phyloP scores from a whole-genome alignment of 2,113 vertebrate species.

The Colinus virginianus region DNA sequence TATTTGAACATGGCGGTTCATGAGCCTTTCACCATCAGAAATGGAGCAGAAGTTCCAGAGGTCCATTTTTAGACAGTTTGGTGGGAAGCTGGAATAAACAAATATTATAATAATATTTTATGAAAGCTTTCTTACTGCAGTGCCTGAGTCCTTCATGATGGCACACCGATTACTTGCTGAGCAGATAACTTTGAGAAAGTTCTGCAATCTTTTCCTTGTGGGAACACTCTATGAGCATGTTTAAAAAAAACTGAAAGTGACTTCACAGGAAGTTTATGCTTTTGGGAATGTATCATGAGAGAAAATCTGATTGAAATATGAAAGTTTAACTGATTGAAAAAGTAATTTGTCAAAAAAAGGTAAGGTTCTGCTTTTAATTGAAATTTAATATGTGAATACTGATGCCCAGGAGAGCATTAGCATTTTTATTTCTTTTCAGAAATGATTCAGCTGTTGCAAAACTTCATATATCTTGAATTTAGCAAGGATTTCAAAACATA shows the following conservation, averaged over 20 bases:
- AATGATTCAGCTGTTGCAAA: background rate
- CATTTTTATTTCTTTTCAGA: background rate
- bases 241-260: background rate
- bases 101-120: background rate
- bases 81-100: background rate
- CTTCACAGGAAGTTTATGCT: background rate
- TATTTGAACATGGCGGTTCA: background rate
- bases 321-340: background rate
- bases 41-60: background rate
- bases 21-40: background rate
- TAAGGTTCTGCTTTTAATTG: background rate
- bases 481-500: background rate
- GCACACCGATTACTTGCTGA: background rate
- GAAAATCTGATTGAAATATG: background rate
- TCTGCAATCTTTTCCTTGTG: background rate
- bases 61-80: background rate
- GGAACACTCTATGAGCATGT: background rate
- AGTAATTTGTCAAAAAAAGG: background rate
- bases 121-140: background rate
- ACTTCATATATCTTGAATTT: background rate
- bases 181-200: background rate
- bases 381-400: background rate
- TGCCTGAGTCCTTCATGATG: background rate
- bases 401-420: background rate
- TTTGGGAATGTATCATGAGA: background rate